phyloP scores from a whole-genome alignment of 1,140 invertebrate genomes.

The Ceratina calcarata region DNA sequence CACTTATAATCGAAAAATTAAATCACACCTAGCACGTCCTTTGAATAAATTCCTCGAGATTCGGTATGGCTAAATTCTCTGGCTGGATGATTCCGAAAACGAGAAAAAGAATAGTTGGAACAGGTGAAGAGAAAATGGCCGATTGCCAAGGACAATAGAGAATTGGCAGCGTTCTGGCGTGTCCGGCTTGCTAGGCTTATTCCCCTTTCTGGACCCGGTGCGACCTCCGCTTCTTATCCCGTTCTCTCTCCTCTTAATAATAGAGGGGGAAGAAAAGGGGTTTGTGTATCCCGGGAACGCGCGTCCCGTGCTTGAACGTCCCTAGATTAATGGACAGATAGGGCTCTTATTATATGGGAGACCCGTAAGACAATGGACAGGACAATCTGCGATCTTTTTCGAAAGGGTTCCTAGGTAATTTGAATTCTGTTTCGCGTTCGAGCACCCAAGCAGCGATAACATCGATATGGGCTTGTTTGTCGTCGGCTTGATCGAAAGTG shows the following conservation, averaged over 20 bases:
- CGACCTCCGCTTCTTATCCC: not conserved
- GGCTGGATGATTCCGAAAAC: not conserved
- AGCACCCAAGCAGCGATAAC: not conserved
- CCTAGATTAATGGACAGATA: slow-evolving; percentile 46
- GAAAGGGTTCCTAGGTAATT: slow-evolving; percentile 14
- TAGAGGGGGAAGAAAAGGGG: slow-evolving; percentile 32
- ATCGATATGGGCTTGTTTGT: not conserved
- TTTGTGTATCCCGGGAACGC: slow-evolving; percentile 19
- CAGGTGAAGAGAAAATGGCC: slow-evolving; percentile 54
- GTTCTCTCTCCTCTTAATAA: slow-evolving; percentile 20
- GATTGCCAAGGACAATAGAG: slow-evolving; percentile 67
- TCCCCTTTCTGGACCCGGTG: slow-evolving; percentile 7
- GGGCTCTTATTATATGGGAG: slow-evolving; percentile 31
- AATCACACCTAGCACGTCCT: too few relatives aligned
- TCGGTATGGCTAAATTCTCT: slow-evolving; percentile 27
- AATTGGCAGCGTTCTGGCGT: slow-evolving; percentile 65
- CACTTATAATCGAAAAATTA: too few relatives aligned
- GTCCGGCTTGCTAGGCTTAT: slow-evolving; percentile 26
- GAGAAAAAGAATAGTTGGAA: slow-evolving; percentile 2
- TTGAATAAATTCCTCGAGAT: too few relatives aligned
- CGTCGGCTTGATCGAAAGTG: not conserved
- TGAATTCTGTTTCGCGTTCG: slow-evolving; percentile 11
- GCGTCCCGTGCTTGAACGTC: slow-evolving; percentile 20
- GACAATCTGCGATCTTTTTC: slow-evolving; percentile 37
- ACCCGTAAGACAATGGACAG: slow-evolving; percentile 28